phyloP scores from a whole-genome alignment of 2,888 invertebrate genomes.

The Eudemis profundana region DNA sequence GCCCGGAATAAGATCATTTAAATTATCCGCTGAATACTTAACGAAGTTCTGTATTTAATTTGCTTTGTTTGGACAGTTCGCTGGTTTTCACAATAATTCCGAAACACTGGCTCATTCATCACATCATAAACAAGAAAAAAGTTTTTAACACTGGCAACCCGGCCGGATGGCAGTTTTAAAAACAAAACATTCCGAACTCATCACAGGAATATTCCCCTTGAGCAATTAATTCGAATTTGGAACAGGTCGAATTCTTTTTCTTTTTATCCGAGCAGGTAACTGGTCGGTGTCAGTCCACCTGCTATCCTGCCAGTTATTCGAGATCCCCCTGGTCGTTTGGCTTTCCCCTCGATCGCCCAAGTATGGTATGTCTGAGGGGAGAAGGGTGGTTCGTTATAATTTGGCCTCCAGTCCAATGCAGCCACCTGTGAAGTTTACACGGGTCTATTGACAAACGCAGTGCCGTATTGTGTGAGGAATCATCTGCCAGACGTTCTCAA shows the following conservation, averaged over 20 bases:
- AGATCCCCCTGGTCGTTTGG: slow-evolving; percentile 58
- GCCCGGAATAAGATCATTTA: slow-evolving; percentile 27
- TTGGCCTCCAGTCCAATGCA: slow-evolving; percentile 69
- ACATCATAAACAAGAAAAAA: slow-evolving; percentile 32
- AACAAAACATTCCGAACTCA: slow-evolving; percentile 35
- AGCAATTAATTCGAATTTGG: slow-evolving; percentile 71
- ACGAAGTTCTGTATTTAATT: slow-evolving; percentile 42
- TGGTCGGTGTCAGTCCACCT: slow-evolving; percentile 67
- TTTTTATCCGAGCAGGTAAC: slow-evolving; percentile 72
- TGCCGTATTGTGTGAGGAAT: slow-evolving; percentile 65
- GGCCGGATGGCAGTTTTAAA: slow-evolving; percentile 29
- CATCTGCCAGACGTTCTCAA: slow-evolving; percentile 56
- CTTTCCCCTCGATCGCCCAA: slow-evolving; percentile 64
- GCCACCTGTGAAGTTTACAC: slow-evolving; percentile 76
- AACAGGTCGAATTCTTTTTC: slow-evolving; percentile 74
- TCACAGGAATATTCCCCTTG: slow-evolving; percentile 42
- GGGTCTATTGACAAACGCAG: slow-evolving; percentile 63
- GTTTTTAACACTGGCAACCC: slow-evolving; percentile 2
- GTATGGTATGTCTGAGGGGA: slow-evolving; percentile 53
- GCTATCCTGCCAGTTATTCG: slow-evolving; percentile 57
- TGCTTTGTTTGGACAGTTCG: slow-evolving; percentile 35
- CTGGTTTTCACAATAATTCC: slow-evolving; percentile 32
- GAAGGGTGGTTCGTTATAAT: slow-evolving; percentile 55
- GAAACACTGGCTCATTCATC: slow-evolving; percentile 25
- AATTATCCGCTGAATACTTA: slow-evolving; percentile 38